Conservation (phyloP, 2,888 invertebrate species). For the Syrista parreyssii region DNA sequence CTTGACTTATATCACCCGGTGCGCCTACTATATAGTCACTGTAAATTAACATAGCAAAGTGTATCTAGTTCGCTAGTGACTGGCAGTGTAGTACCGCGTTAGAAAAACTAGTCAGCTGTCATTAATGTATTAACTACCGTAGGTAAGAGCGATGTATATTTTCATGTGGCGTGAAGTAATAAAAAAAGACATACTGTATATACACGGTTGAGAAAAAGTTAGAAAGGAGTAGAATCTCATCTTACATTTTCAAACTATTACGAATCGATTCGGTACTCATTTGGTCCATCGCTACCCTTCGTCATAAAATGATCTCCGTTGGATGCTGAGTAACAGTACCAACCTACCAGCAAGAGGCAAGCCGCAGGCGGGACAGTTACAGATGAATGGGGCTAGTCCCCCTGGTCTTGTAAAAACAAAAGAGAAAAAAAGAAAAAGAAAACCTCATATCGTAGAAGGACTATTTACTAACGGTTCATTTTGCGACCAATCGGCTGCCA, state of each 20-base stretch:
- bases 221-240: background rate
- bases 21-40: slow-evolving; percentile 32
- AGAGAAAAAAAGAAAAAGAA: background rate
- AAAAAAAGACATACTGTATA: background rate
- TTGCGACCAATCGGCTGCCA: slow-evolving; percentile 19
- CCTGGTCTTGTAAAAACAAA: background rate
- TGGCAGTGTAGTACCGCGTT: background rate
- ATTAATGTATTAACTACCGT: background rate
- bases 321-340: slow-evolving; percentile 1
- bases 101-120: background rate
- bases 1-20: slow-evolving; percentile 46
- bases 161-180: background rate
- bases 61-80: background rate
- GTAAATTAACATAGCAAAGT: background rate
- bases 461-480: slow-evolving; percentile 27
- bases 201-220: background rate
- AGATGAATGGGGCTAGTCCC: slow-evolving; percentile 5
- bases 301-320: background rate
- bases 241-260: background rate
- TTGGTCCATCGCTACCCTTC: slow-evolving; percentile 3
- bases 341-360: background rate
- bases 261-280: slow-evolving; percentile 3
- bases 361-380: slow-evolving; percentile 1
- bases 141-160: background rate
- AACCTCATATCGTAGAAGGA: slow-evolving; percentile 22